A percentile compares a stretch with the other conserved stretches of the same genome.
Conservation (phyloP, 30 jellyfish, hydroid and myxozoan species). For the Aurelia sp. region DNA sequence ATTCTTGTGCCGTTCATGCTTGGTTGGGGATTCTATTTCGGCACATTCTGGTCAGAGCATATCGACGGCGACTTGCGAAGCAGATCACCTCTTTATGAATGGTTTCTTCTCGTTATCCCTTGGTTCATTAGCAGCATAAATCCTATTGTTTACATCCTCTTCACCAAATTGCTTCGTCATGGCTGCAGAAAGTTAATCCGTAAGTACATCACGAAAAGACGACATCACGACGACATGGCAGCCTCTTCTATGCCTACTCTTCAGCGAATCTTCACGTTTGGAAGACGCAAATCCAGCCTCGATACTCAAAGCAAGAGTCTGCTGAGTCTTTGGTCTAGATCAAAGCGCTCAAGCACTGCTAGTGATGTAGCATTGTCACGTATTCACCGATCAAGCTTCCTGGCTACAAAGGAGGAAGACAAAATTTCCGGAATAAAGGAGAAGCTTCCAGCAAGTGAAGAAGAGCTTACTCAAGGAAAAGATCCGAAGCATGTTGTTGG, state of each 20-base stretch:
- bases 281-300: slow-evolving; percentile 46
- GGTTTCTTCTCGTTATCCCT: slow-evolving; percentile 64
- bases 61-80: slow-evolving; percentile 4
- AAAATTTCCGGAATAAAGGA: not conserved
- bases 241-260: not conserved
- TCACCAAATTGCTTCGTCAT: slow-evolving; percentile 57
- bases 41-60: slow-evolving; percentile 68
- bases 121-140: slow-evolving; percentile 76
- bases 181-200: slow-evolving; percentile 65
- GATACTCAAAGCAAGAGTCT: slow-evolving; percentile 67
- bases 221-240: not conserved
- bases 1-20: slow-evolving; percentile 68
- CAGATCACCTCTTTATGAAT: slow-evolving; percentile 31
- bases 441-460: no score
- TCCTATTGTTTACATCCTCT: slow-evolving; percentile 66
- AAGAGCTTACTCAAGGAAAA: no score
- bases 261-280: slow-evolving; percentile 14
- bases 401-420: slow-evolving; percentile 17
- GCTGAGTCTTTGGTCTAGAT: slow-evolving; percentile 62
- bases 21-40: slow-evolving; percentile 80
- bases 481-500: no score
- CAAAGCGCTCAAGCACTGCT: slow-evolving; percentile 47
- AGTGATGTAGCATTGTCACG: slow-evolving; percentile 34
- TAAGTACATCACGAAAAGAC: slow-evolving; percentile 4
- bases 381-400: slow-evolving; percentile 31